A percentile compares a stretch with the other conserved stretches of the same genome.
phyloP scores from a whole-genome alignment of 2,888 invertebrate species.

The Onthophagus sagittarius region DNA sequence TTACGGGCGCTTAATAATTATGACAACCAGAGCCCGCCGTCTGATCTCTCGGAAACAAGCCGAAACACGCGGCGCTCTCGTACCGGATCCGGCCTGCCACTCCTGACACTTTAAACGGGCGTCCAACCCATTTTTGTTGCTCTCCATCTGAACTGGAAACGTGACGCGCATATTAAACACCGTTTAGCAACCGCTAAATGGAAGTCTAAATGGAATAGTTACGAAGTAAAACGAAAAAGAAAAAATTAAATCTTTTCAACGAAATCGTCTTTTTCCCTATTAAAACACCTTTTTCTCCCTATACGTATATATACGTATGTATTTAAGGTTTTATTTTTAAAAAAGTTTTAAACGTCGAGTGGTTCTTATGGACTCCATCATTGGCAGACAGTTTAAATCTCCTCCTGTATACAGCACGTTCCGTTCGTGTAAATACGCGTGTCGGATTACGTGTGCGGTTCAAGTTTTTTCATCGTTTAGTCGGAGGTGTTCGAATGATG shows the following conservation, averaged over 20 bases:
- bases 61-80: background rate
- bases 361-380: background rate
- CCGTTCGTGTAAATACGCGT: background rate
- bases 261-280: background rate
- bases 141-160: background rate
- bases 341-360: background rate
- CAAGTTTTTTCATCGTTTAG: background rate
- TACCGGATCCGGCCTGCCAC: background rate
- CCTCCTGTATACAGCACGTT: background rate
- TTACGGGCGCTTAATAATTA: background rate
- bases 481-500: background rate
- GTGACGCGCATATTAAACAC: background rate
- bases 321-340: background rate
- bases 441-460: background rate
- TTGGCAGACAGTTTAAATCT: background rate
- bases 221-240: background rate
- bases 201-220: background rate
- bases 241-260: no score
- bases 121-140: background rate
- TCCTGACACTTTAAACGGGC: background rate
- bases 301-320: background rate
- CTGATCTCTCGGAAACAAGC: background rate
- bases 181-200: background rate
- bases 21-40: background rate
- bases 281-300: background rate